Percentiles rank a stretch among this genome's conserved stretches.
These are phyloP conservation scores for Epinephelus malabaricus DNA, from an alignment of 2,797 vertebrate species.

Conservation along the genomic window DNA sequence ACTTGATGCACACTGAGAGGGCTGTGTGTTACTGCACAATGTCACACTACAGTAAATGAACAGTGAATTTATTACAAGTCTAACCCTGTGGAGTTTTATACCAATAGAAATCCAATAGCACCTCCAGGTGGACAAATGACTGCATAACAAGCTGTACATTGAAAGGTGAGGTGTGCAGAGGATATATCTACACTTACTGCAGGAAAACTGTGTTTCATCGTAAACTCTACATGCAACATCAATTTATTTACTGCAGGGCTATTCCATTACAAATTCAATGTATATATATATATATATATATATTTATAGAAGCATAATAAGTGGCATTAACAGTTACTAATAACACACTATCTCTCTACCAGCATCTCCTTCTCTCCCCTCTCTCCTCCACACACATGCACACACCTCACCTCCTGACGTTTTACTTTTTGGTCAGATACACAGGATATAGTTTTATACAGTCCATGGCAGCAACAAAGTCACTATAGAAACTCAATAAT, in stretches of 20 bases:
- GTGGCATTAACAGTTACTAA: too few relatives aligned
- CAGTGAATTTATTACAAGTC: not conserved
- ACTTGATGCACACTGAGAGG: not conserved
- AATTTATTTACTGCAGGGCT: not conserved
- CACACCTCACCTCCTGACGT: too few relatives aligned
- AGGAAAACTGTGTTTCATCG: not conserved
- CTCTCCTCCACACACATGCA: too few relatives aligned
- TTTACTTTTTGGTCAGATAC: too few relatives aligned
- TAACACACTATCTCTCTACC: too few relatives aligned
- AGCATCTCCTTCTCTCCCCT: too few relatives aligned
- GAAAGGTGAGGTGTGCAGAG: not conserved
- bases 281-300: too few relatives aligned
- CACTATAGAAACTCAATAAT: too few relatives aligned
- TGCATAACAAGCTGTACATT: not conserved
- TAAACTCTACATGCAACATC: not conserved
- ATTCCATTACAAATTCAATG: too few relatives aligned
- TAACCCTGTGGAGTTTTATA: not conserved
- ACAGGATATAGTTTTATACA: too few relatives aligned
- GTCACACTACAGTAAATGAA: not conserved
- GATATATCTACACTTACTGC: not conserved
- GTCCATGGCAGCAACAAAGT: too few relatives aligned
- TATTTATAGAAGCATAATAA: too few relatives aligned
- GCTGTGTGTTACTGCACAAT: not conserved
- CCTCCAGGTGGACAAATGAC: constrained; percentile 45
- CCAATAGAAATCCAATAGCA: constrained; percentile 52